phyloP scores from a whole-genome alignment of 2,797 vertebrate genomes.

The Anguilla obscura region DNA sequence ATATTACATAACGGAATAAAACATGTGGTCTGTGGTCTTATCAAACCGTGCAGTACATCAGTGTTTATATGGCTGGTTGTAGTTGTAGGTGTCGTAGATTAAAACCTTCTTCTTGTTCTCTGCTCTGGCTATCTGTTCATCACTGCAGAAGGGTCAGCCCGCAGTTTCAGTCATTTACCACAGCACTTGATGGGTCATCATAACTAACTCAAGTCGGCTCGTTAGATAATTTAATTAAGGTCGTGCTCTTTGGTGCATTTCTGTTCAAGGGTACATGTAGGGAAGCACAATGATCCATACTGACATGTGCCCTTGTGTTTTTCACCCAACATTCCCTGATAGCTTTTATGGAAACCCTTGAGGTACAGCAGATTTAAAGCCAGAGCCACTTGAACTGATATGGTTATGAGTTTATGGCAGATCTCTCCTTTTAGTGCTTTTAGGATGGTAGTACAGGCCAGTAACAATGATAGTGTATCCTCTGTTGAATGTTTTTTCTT shows the following conservation, averaged over 20 bases:
- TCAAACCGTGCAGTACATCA: neutral
- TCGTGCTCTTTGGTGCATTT: neutral
- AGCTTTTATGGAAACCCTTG: neutral
- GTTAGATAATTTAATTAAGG: neutral
- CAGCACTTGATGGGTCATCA: neutral
- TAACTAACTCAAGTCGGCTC: neutral
- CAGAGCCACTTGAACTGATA: neutral
- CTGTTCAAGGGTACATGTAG: neutral
- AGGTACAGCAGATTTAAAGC: neutral
- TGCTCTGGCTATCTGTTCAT: neutral
- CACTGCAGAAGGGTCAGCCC: neutral
- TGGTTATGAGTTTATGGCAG: neutral
- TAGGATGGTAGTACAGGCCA: neutral
- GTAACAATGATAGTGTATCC: neutral
- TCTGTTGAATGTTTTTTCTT: neutral
- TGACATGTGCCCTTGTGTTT: neutral
- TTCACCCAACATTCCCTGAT: neutral
- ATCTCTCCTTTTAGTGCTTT: neutral
- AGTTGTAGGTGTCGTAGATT: neutral
- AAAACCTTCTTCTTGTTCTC: neutral
- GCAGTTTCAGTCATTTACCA: neutral
- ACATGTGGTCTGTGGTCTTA: neutral
- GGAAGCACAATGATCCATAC: neutral
- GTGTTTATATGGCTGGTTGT: neutral
- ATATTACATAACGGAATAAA: neutral